These are phyloP conservation scores for Tachysurus fulvidraco DNA, from an alignment of 2,113 vertebrate genomes.

Conservation along the genomic window DNA sequence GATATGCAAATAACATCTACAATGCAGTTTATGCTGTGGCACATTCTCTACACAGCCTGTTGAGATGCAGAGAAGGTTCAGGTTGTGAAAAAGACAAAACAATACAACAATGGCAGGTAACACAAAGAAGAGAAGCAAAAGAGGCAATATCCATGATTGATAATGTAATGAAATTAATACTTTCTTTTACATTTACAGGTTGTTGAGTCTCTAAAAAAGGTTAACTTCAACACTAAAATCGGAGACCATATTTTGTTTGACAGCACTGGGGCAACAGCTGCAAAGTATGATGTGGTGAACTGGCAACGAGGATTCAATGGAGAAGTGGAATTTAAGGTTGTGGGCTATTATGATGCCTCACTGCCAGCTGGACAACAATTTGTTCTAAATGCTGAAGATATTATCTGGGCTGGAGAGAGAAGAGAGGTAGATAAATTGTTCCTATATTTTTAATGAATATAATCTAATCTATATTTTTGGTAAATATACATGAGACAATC, in stretches of 20 bases:
- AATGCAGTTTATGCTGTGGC: conserved; percentile 72
- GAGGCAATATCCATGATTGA: background rate
- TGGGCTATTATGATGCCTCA: conserved; percentile 70
- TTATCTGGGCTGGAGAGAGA: conserved; percentile 34
- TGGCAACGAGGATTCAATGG: conserved; percentile 65
- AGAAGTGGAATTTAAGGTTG: conserved; percentile 64
- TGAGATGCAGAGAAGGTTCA: conserved; percentile 54
- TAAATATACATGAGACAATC: too few species aligned
- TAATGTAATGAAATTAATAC: background rate
- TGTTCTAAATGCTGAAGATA: conserved; percentile 45
- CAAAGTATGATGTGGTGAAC: conserved; percentile 73
- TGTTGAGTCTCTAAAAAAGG: conserved; percentile 54
- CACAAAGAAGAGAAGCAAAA: background rate
- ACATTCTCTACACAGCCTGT: conserved; percentile 66
- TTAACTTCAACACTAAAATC: conserved; percentile 66
- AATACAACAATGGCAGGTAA: conserved; percentile 66
- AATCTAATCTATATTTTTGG: too few species aligned
- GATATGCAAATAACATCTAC: conserved; percentile 69
- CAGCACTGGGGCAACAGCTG: conserved; percentile 64
- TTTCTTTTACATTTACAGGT: conserved; percentile 51
- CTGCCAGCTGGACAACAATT: conserved; percentile 64
- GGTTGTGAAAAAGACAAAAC: conserved; percentile 59
- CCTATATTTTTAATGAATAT: too few species aligned
- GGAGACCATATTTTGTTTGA: conserved; percentile 71
- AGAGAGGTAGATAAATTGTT: too few species aligned